Evolutionary conservation across 2,113 vertebrate genomes (phyloP).

Genomic region (Cyanoderma ruficeps): DNA sequence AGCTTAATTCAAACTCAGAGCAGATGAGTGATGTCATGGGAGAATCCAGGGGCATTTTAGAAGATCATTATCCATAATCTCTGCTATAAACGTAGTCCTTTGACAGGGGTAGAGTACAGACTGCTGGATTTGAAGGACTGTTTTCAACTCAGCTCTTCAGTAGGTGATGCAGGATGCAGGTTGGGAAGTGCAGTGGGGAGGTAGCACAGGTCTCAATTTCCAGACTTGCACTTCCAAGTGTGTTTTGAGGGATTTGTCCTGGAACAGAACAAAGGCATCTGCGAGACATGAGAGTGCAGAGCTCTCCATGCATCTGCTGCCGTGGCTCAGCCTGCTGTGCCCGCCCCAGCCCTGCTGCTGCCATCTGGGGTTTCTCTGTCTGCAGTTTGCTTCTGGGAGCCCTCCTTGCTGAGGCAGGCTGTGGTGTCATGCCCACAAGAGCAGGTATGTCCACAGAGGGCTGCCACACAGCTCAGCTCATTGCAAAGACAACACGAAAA

Average conservation of each 20-base stretch:
- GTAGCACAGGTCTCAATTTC: not conserved
- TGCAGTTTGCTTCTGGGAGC: not conserved
- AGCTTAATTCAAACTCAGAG: not conserved
- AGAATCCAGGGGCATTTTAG: not conserved
- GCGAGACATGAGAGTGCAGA: rapidly evolving
- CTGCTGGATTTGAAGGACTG: not conserved
- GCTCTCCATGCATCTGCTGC: rapidly evolving
- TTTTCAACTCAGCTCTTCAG: not conserved
- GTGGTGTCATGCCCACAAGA: not conserved
- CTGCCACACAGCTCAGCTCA: not conserved
- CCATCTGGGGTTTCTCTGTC: rapidly evolving
- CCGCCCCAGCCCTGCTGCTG: not conserved
- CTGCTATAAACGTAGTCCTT: rapidly evolving
- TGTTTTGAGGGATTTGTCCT: not conserved
- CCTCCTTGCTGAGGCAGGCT: not conserved
- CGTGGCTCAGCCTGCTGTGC: rapidly evolving
- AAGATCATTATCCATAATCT: not conserved
- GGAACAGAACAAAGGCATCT: not conserved
- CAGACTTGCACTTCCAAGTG: not conserved
- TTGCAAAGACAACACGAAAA: rapidly evolving
- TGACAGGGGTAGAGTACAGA: not conserved
- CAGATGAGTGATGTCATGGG: not conserved
- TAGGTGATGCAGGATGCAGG: rapidly evolving
- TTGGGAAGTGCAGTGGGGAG: rapidly evolving
- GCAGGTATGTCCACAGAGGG: not conserved